Conservation (phyloP, 2,113 vertebrate genomes). For the Phylloscopus trochilus region DNA sequence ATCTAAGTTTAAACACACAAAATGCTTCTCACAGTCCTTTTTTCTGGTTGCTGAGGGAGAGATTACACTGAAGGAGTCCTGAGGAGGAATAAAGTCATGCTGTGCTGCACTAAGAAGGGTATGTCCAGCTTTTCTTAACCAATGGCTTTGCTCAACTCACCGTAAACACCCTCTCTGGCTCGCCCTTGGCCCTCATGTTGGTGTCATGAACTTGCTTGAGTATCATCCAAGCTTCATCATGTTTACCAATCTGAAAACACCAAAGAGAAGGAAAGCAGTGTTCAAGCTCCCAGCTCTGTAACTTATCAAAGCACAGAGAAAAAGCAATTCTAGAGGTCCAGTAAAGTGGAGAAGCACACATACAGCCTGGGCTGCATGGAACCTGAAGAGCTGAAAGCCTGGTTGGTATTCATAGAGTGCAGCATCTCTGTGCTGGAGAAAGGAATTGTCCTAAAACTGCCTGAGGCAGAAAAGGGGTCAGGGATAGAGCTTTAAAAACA, state of each 20-base stretch:
- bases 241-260: slow-evolving; percentile 84
- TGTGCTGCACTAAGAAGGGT: neutral
- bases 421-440: neutral
- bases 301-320: neutral
- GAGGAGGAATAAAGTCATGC: neutral
- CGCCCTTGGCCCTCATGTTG: slow-evolving; percentile 95
- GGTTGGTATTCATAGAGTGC: neutral
- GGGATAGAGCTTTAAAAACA: neutral
- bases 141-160: slow-evolving; percentile 69
- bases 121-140: neutral
- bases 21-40: neutral
- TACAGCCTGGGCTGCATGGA: neutral
- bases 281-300: neutral
- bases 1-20: neutral
- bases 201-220: slow-evolving; percentile 93
- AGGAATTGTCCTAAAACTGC: neutral
- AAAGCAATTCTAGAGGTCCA: neutral
- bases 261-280: neutral
- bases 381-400: neutral
- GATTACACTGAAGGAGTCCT: neutral
- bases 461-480: neutral
- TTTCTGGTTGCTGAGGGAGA: neutral
- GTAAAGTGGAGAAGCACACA: neutral
- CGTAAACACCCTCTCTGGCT: slow-evolving; percentile 94
- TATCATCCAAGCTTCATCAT: slow-evolving; percentile 98